These are phyloP conservation scores for Drosophila auraria DNA, from an alignment of 1,140 invertebrate genomes.

Conservation along the genomic window DNA sequence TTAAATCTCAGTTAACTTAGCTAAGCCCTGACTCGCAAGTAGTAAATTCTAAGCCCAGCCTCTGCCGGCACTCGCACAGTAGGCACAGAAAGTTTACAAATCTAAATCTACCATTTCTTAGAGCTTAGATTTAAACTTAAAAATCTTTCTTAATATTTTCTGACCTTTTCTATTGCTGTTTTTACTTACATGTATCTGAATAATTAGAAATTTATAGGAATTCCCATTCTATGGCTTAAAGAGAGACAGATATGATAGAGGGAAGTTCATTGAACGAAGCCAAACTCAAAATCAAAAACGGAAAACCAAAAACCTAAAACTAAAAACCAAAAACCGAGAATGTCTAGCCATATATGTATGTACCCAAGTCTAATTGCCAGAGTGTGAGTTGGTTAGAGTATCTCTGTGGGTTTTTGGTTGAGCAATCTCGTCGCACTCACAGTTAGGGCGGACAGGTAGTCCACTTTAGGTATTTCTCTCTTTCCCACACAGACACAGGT, in stretches of 20 bases:
- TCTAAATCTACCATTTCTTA: too few species aligned
- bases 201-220: slow-evolving; percentile 67
- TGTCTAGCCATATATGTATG: slow-evolving; percentile 54
- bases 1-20: too few species aligned
- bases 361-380: slow-evolving; percentile 11
- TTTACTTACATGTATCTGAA: slow-evolving; percentile 33
- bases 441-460: slow-evolving; percentile 69
- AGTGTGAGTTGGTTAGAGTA: slow-evolving; percentile 18
- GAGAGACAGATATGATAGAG: not conserved
- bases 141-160: not conserved
- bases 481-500: slow-evolving; percentile 6
- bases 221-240: slow-evolving; percentile 47
- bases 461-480: slow-evolving; percentile 25
- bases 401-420: slow-evolving; percentile 39
- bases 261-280: slow-evolving; percentile 70
- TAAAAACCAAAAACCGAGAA: slow-evolving; percentile 27
- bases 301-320: slow-evolving; percentile 29
- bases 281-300: slow-evolving; percentile 44
- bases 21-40: too few species aligned
- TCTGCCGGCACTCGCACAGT: too few species aligned
- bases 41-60: too few species aligned
- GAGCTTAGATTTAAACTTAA: too few species aligned
- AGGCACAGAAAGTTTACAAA: too few species aligned
- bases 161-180: slow-evolving; percentile 20
- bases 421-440: slow-evolving; percentile 32